Percentiles rank a stretch among this genome's conserved stretches.
Conservation (phyloP, 2,113 vertebrate species). For the Plecotus auritus region DNA sequence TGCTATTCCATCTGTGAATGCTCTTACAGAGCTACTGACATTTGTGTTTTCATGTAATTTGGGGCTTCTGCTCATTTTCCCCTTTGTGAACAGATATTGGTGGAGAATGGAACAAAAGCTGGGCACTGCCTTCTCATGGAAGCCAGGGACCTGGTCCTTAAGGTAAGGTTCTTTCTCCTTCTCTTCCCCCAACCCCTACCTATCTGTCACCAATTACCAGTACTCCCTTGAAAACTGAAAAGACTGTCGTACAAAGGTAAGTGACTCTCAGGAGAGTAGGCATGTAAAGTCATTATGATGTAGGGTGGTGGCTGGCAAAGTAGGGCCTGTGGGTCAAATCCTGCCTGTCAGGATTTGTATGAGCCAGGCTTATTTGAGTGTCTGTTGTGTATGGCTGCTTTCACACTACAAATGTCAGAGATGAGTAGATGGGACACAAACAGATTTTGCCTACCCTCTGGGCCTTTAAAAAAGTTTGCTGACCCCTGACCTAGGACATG, state of each 20-base stretch:
- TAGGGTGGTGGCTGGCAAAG: background rate
- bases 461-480: background rate
- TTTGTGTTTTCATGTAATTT: background rate
- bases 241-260: background rate
- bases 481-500: background rate
- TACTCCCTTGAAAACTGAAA: background rate
- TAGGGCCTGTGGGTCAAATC: background rate
- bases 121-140: slow-evolving; percentile 91
- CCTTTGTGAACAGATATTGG: slow-evolving; percentile 81
- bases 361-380: background rate
- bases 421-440: background rate
- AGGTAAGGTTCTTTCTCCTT: slow-evolving; percentile 65
- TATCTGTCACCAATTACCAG: background rate
- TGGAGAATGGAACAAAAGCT: slow-evolving; percentile 91
- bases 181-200: too few species aligned
- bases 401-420: background rate
- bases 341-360: background rate
- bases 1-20: background rate
- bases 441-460: background rate
- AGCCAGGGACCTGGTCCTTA: slow-evolving; percentile 84
- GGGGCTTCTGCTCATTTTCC: background rate
- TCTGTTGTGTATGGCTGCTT: background rate
- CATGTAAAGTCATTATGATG: background rate
- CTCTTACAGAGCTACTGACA: background rate
- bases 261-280: background rate